Evolutionary conservation across 2,113 vertebrate species (phyloP).

Genomic region (Vidua chalybeata): DNA sequence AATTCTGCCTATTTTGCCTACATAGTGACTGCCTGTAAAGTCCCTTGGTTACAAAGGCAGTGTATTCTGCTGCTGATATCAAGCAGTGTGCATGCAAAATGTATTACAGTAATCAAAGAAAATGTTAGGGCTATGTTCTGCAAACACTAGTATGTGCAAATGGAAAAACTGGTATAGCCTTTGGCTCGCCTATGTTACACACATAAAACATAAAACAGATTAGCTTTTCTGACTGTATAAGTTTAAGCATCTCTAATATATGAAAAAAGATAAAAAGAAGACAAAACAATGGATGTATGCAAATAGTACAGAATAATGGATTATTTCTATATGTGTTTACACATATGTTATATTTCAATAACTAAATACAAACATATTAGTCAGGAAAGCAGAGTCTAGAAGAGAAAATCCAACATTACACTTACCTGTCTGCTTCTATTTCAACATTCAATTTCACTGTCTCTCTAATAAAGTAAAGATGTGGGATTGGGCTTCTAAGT

Average conservation of each 20-base stretch:
- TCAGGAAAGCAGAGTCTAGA: not conserved
- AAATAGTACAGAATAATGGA: not conserved
- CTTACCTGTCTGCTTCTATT: not conserved
- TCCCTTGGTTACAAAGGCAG: not conserved
- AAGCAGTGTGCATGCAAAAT: not conserved
- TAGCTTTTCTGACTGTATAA: not conserved
- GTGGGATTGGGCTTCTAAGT: not conserved
- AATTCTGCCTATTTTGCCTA: not conserved
- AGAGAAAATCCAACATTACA: conserved; percentile 3
- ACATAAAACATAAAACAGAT: not conserved
- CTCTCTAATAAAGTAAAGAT: not conserved
- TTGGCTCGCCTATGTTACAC: not conserved
- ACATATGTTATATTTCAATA: not conserved
- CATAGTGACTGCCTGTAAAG: not conserved
- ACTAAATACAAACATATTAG: not conserved
- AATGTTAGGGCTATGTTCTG: not conserved
- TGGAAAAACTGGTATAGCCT: not conserved
- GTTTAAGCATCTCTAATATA: not conserved
- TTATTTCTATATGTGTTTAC: not conserved
- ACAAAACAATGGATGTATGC: not conserved
- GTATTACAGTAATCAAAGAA: not conserved
- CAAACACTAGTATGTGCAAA: not conserved
- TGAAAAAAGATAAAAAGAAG: not conserved
- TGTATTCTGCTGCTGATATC: not conserved
- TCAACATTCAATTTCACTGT: not conserved